Conservation (phyloP, 2,888 invertebrate species). For the Onthophagus sagittarius region DNA sequence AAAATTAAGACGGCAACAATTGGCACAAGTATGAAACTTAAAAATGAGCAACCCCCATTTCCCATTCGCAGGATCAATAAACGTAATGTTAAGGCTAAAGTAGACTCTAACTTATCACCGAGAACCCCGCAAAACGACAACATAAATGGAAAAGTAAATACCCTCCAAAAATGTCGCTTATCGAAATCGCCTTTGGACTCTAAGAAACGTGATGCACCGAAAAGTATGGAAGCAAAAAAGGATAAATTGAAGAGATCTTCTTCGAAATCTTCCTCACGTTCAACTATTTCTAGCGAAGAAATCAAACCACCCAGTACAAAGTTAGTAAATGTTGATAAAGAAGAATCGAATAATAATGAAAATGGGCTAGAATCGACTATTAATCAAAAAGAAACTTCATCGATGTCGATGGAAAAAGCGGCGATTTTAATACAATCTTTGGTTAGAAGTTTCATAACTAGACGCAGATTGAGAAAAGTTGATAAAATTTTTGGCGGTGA, state of each 20-base stretch:
- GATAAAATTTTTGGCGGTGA: slow-evolving; percentile 11
- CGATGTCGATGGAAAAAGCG: slow-evolving; percentile 17
- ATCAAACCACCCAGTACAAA: not conserved
- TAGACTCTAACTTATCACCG: slow-evolving; percentile 10
- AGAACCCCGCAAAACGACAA: slow-evolving; percentile 17
- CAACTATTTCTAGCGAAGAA: not conserved
- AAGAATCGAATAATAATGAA: not conserved
- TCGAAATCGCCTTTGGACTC: not conserved
- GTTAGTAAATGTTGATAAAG: not conserved
- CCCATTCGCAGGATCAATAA: not conserved
- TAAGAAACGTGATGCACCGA: not conserved
- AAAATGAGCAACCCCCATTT: not conserved
- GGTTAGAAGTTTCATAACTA: slow-evolving; percentile 28
- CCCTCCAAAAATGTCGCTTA: slow-evolving; percentile 19
- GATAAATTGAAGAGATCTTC: slow-evolving; percentile 5
- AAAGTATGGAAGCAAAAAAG: slow-evolving; percentile 15
- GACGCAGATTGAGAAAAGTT: slow-evolving; percentile 17
- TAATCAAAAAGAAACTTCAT: not conserved
- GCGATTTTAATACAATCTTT: slow-evolving; percentile 30
- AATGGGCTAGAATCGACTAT: no score
- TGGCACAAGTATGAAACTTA: slow-evolving; percentile 20
- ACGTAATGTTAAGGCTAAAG: slow-evolving; percentile 6
- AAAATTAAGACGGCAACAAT: slow-evolving; percentile 27
- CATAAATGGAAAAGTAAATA: slow-evolving; percentile 14
- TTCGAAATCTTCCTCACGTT: not conserved